Evolutionary conservation across 2,113 vertebrate genomes (phyloP).

Genomic region (human): GRCh38 chr18:75679001-75679500

Average conservation of each 20-base stretch:
- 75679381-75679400: rapidly evolving
- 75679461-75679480: rapidly evolving
- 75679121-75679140: neutral
- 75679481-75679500: rapidly evolving
- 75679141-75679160: neutral
- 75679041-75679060: neutral
- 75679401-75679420: rapidly evolving
- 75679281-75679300: rapidly evolving
- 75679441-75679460: neutral
- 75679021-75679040: conserved; percentile 41
- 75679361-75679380: rapidly evolving
- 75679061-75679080: neutral
- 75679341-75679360: neutral
- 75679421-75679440: rapidly evolving
- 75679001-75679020: conserved; percentile 2
- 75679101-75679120: neutral
- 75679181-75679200: too few relatives aligned
- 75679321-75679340: rapidly evolving
- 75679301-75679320: rapidly evolving
- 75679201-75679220: neutral
- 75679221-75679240: neutral
- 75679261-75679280: rapidly evolving
- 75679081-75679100: neutral
- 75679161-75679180: too few relatives aligned
- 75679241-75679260: rapidly evolving